These are phyloP conservation scores for Hanleya hanleyi DNA, from an alignment of 2,888 invertebrate genomes.

Conservation along the genomic window DNA sequence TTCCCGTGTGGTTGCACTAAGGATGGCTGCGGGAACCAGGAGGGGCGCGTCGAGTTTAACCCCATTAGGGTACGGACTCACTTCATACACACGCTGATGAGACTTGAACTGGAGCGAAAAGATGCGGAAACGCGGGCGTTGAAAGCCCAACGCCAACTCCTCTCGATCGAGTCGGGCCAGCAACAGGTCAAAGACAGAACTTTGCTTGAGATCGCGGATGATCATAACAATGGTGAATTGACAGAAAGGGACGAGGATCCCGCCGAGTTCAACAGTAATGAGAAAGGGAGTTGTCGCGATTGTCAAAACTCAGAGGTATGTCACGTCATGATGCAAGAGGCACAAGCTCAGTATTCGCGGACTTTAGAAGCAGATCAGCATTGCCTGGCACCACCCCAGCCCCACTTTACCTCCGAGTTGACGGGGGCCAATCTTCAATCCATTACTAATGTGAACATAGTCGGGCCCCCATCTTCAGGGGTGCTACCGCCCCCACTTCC, in stretches of 20 bases:
- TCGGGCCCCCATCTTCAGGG: neutral
- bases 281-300: constrained; percentile 70
- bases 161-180: neutral
- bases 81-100: constrained; percentile 97
- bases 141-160: neutral
- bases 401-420: neutral
- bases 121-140: constrained; percentile 39
- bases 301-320: constrained; percentile 71
- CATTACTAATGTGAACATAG: constrained; percentile 6
- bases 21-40: constrained; percentile 93
- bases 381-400: neutral
- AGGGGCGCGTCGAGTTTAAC: constrained; percentile 96
- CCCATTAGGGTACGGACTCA: constrained; percentile 96
- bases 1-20: constrained; percentile 98
- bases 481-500: constrained; percentile 17
- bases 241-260: constrained; percentile 75
- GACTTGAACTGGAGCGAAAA: constrained; percentile 74
- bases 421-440: neutral
- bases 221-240: constrained; percentile 43
- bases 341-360: constrained; percentile 50
- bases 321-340: constrained; percentile 69
- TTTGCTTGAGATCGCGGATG: constrained; percentile 17
- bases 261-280: constrained; percentile 70
- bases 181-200: constrained; percentile 20
- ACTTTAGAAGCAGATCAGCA: constrained; percentile 44